A percentile compares a stretch with the other conserved stretches of the same genome.
Conservation (phyloP, 2,888 invertebrate genomes). For the Chrysotoxum bicinctum region DNA sequence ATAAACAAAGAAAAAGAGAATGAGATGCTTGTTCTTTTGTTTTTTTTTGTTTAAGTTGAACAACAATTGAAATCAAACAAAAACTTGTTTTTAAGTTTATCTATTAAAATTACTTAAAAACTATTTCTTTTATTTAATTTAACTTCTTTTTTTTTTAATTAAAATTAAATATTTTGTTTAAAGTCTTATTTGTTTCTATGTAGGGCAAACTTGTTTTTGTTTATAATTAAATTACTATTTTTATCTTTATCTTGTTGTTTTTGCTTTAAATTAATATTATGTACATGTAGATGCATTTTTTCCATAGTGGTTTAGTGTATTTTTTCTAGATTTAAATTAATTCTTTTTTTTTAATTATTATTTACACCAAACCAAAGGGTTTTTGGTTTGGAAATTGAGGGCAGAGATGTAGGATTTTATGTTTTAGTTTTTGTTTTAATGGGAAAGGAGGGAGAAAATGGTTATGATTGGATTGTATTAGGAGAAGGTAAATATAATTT, state of each 20-base stretch:
- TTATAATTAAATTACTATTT: constrained; percentile 60
- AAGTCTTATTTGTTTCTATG: constrained; percentile 80
- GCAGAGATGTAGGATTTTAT: constrained; percentile 22
- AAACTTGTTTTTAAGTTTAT: constrained; percentile 58
- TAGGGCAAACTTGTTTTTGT: constrained; percentile 77
- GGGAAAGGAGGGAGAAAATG: background rate
- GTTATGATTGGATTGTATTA: constrained; percentile 17
- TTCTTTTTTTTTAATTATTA: constrained; percentile 46
- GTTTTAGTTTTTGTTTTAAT: constrained; percentile 7
- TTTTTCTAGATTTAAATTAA: constrained; percentile 42
- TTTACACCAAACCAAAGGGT: constrained; percentile 57
- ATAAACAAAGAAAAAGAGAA: constrained; percentile 64
- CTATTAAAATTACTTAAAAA: constrained; percentile 64
- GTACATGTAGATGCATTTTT: constrained; percentile 73
- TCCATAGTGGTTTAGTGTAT: constrained; percentile 67
- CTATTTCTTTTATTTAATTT: constrained; percentile 36
- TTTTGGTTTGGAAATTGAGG: constrained; percentile 28
- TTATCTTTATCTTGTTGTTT: constrained; percentile 8
- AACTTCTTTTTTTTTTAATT: constrained; percentile 30
- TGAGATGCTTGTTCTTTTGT: constrained; percentile 47
- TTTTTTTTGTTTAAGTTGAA: constrained; percentile 18
- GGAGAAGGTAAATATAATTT: constrained; percentile 66
- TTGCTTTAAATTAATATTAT: constrained; percentile 55
- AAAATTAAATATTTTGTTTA: constrained; percentile 67
- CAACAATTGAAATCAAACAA: constrained; percentile 67